Percentiles rank a stretch among this genome's conserved stretches.
Evolutionary conservation across 1,140 invertebrate species (phyloP).

Genomic region (Palaemon carinicauda): DNA sequence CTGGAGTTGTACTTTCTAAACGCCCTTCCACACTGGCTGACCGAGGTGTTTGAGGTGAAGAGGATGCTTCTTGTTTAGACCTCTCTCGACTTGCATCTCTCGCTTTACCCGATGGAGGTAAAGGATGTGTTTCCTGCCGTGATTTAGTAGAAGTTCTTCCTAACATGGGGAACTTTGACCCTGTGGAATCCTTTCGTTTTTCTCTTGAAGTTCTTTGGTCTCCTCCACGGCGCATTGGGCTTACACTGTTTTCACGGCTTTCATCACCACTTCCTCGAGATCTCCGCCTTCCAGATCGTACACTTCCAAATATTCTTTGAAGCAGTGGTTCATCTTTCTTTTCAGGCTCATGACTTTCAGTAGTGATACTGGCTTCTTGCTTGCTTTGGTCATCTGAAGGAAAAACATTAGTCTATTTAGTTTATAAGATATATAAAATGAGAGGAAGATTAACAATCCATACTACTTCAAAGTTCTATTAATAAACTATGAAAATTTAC

Average conservation of each 20-base stretch:
- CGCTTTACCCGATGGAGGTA: slow-evolving; percentile 34
- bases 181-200: slow-evolving; percentile 21
- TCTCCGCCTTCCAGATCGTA: slow-evolving; percentile 37
- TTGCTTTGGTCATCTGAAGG: background rate
- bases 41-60: slow-evolving; percentile 1
- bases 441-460: too few species aligned
- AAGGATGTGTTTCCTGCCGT: slow-evolving; percentile 27
- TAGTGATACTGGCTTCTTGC: background rate
- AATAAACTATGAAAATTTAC: too few species aligned
- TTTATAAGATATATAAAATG: too few species aligned
- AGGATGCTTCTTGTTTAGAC: background rate
- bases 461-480: too few species aligned
- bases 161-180: slow-evolving; percentile 32
- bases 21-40: slow-evolving; percentile 28
- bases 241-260: slow-evolving; percentile 43
- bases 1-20: background rate
- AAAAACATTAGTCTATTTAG: background rate
- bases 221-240: slow-evolving; percentile 35
- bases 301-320: slow-evolving; percentile 50
- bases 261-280: slow-evolving; percentile 49
- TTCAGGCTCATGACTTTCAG: slow-evolving; percentile 28
- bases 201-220: slow-evolving; percentile 50
- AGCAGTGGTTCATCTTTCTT: slow-evolving; percentile 48
- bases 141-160: slow-evolving; percentile 3
- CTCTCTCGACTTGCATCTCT: slow-evolving; percentile 41